phyloP scores from a whole-genome alignment of 2,888 invertebrate species.

The Venusia cambrica region DNA sequence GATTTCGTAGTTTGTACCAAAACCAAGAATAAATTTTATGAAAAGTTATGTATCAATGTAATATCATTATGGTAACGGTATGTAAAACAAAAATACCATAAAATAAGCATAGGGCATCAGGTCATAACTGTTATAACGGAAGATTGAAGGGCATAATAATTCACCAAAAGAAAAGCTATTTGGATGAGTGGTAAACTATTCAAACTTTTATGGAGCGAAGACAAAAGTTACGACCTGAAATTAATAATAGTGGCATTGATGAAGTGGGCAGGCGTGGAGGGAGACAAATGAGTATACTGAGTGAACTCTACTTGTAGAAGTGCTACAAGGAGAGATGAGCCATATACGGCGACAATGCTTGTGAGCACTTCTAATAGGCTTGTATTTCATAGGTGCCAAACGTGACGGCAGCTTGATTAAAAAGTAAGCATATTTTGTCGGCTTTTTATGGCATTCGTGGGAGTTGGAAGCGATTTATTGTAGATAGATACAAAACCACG shows the following conservation, averaged over 20 bases:
- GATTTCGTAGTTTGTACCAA: no score
- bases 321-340: conserved; percentile 36
- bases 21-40: no score
- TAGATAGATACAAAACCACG: conserved; percentile 13
- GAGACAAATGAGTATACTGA: conserved; percentile 10
- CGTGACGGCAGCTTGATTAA: conserved; percentile 11
- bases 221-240: conserved; percentile 28
- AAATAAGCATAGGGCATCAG: conserved; percentile 36
- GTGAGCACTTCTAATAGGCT: conserved; percentile 30
- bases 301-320: no score
- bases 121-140: conserved; percentile 36
- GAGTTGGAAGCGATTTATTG: conserved; percentile 18
- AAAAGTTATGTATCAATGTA: conserved; percentile 33
- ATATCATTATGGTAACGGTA: conserved; percentile 46
- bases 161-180: conserved; percentile 21
- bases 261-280: conserved; percentile 21
- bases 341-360: conserved; percentile 40
- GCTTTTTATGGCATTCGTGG: conserved; percentile 9
- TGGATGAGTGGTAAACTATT: conserved; percentile 22
- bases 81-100: conserved; percentile 31
- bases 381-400: conserved; percentile 13
- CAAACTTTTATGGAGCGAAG: conserved; percentile 25
- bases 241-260: conserved; percentile 24
- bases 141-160: conserved; percentile 30
- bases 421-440: conserved; percentile 9